Evolutionary conservation across 2,888 invertebrate genomes (phyloP).

Genomic region (Nomada flava): DNA sequence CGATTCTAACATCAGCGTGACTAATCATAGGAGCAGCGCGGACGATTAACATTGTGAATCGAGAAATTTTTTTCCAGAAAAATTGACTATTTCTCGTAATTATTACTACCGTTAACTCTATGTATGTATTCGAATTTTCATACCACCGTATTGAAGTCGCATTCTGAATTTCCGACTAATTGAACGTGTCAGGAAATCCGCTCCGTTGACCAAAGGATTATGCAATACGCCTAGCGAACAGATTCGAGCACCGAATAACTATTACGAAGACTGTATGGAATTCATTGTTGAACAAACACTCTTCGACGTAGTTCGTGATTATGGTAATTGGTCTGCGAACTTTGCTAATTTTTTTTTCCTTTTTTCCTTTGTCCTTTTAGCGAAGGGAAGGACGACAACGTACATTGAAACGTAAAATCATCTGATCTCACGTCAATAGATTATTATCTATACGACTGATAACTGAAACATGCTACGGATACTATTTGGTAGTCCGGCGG

Average conservation of each 20-base stretch:
- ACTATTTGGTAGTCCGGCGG: background rate
- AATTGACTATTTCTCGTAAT: background rate
- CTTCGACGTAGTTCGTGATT: background rate
- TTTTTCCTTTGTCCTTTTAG: background rate
- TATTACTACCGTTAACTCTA: background rate
- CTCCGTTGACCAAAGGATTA: conserved; percentile 7
- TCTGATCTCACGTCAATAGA: conserved; percentile 2
- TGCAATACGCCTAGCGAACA: conserved; percentile 22
- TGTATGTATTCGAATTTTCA: background rate
- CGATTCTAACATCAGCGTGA: conserved; percentile 35
- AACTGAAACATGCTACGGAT: conserved; percentile 33
- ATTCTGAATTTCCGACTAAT: background rate
- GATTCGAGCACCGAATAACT: conserved; percentile 41
- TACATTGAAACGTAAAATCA: conserved; percentile 26
- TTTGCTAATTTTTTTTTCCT: background rate
- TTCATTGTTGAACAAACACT: conserved; percentile 11
- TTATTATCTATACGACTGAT: conserved; percentile 15
- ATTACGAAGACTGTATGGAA: conserved; percentile 14
- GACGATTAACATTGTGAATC: background rate
- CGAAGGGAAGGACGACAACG: background rate
- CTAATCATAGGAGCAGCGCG: conserved; percentile 7
- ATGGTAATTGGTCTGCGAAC: conserved; percentile 15
- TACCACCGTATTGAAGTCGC: background rate
- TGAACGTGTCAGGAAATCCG: conserved; percentile 8
- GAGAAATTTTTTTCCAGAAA: too few relatives aligned